These are phyloP conservation scores for Acrocephalus kingi DNA, from an alignment of 2,113 vertebrate genomes.

Conservation along the genomic window DNA sequence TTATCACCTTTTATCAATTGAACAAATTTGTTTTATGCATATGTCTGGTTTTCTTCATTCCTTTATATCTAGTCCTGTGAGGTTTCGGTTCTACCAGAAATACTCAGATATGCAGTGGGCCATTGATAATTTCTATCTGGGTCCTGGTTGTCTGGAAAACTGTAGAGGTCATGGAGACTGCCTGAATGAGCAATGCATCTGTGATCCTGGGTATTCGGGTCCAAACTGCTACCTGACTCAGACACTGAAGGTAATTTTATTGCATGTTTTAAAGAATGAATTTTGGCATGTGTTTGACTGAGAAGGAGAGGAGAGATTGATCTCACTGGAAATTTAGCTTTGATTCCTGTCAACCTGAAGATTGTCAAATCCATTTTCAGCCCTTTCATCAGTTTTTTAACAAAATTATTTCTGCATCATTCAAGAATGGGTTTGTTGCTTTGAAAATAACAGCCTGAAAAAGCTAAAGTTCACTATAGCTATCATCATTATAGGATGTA, in stretches of 20 bases:
- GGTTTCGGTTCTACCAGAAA: conserved; percentile 97
- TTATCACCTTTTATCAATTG: background rate
- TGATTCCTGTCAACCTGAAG: background rate
- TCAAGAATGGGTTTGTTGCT: background rate
- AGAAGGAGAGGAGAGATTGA: background rate
- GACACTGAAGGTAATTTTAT: conserved; percentile 84
- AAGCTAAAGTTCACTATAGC: background rate
- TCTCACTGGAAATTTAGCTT: background rate
- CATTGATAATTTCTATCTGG: conserved; percentile 96
- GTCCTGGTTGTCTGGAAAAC: conserved; percentile 89
- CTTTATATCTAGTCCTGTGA: conserved; percentile 79
- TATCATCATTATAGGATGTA: background rate
- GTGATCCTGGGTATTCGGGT: conserved; percentile 92
- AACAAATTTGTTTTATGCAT: background rate
- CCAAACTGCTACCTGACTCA: conserved; percentile 90
- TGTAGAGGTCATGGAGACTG: conserved; percentile 96
- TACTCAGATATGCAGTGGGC: conserved; percentile 95
- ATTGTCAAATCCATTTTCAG: background rate
- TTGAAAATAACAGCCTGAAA: background rate
- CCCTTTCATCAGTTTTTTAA: background rate
- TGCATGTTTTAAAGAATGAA: background rate
- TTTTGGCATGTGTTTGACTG: background rate
- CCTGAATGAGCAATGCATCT: conserved; percentile 91
- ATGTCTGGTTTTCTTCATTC: conserved; percentile 23
- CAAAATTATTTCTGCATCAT: background rate